Evolutionary conservation across 2,888 invertebrate genomes (phyloP), one percentile per base, ranked within the genome.

Genomic region (Euspilapteryx auroguttella): DNA sequence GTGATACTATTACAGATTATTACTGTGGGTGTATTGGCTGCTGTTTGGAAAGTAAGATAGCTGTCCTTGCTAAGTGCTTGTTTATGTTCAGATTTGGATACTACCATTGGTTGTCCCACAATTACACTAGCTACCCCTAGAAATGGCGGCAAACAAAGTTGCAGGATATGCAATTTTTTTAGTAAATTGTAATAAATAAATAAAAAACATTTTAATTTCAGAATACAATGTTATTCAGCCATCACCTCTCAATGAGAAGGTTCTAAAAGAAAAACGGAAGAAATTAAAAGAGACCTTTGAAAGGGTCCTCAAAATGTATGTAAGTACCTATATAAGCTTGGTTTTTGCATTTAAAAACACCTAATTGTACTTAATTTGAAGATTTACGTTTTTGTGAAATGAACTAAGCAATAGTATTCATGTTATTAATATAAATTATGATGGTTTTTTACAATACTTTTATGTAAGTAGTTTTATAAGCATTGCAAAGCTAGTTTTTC

Each of bases 161-260:
- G 17, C 5, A 17, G 8, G 17, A 6, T 8, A 17, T 6, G 8
- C 17, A 5, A 17, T 17, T 17, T 17, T 17, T 17, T 17, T 17
- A 6, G 17, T 17, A 17, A 17, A 17, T 17, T n/a, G 5, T 17
- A 17, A 17, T 17, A 17, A 17, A 17, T 17, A 8, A 6, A 17
- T 23, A 2, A 14, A 23, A 26, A 14, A 6, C 8, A 6, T 36
- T 25, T 34, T 30, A 29, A 41, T 69, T 78, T 21, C 61, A 94
- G 95, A 97, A 59, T 97, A 87, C 53, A 95, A 96, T 75, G 94
- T 96, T 0, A 79, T 91, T 41, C 93, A 94, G 55, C 93, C 96
- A 14, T 95, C 96, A 12, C 92, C 94, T 1, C 71, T 98, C 3
- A 97, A 95, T 69, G 96, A 97, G 55, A 96, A 96, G 75, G 97